A percentile compares a stretch with the other conserved stretches of the same genome.
Evolutionary conservation across 2,888 invertebrate genomes (phyloP).

Genomic region (Leptura quadrifasciata): DNA sequence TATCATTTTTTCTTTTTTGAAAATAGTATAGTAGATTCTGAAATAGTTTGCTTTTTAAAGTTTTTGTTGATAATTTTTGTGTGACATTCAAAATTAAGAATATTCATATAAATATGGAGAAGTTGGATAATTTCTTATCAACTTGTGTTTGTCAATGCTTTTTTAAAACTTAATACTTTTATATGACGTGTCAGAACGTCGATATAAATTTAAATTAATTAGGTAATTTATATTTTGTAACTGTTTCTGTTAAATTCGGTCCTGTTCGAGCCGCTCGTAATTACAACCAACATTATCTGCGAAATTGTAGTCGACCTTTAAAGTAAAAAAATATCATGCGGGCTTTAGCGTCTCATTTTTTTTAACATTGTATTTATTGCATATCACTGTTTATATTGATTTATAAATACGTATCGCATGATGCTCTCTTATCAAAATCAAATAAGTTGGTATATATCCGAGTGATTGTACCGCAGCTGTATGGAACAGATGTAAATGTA

Average conservation of each 20-base stretch:
- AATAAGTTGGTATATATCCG: slow-evolving; percentile 57
- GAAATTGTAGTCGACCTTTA: slow-evolving; percentile 45
- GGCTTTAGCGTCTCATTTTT: slow-evolving; percentile 29
- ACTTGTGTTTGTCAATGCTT: too few species aligned
- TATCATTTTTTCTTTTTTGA: too few species aligned
- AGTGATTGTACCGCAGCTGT: slow-evolving; percentile 70
- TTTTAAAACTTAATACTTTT: too few species aligned
- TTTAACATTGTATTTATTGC: slow-evolving; percentile 32
- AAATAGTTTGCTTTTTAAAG: too few species aligned
- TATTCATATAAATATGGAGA: too few species aligned
- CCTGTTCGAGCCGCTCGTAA: not conserved
- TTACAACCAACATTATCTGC: slow-evolving; percentile 39
- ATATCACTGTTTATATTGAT: slow-evolving; percentile 47
- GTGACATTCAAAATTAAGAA: too few species aligned
- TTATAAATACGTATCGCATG: slow-evolving; percentile 39
- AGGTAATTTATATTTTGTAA: not conserved
- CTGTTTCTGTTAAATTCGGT: not conserved
- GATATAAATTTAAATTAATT: too few species aligned
- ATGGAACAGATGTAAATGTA: slow-evolving; percentile 66
- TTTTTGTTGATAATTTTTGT: too few species aligned
- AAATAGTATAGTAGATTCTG: too few species aligned
- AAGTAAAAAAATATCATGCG: slow-evolving; percentile 47
- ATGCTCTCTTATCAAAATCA: slow-evolving; percentile 30
- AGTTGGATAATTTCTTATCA: too few species aligned
- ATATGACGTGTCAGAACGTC: too few species aligned